Percentiles rank a stretch among this genome's conserved stretches.
These are phyloP conservation scores for Pseudois nayaur DNA, from an alignment of 2,113 vertebrate genomes.

Conservation along the genomic window DNA sequence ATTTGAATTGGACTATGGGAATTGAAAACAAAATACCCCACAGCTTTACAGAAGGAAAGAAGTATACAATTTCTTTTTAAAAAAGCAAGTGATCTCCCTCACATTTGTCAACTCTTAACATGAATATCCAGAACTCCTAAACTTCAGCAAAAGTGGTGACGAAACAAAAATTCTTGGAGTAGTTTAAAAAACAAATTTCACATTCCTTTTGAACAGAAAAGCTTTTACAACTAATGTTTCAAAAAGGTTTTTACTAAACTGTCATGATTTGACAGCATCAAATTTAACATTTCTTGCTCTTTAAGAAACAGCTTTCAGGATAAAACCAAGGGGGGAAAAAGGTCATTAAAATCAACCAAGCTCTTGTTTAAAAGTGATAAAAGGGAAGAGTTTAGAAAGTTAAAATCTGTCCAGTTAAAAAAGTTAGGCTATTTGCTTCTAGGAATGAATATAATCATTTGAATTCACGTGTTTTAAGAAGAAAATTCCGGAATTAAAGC, in stretches of 20 bases:
- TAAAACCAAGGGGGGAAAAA: conserved; percentile 38
- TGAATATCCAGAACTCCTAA: conserved; percentile 45
- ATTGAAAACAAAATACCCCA: conserved; percentile 10
- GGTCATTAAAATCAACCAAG: conserved; percentile 70
- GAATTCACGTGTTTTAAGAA: conserved; percentile 48
- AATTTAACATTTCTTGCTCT: conserved; percentile 73
- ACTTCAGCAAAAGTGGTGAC: conserved; percentile 57
- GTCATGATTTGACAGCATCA: conserved; percentile 77
- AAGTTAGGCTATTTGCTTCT: conserved; percentile 41
- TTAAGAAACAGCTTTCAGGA: conserved; percentile 72
- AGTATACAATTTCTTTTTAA: neutral
- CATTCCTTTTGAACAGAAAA: conserved; percentile 72
- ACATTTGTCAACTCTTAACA: conserved; percentile 57
- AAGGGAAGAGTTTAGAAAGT: conserved; percentile 52
- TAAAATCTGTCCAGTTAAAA: conserved; percentile 50
- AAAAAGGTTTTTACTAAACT: conserved; percentile 75
- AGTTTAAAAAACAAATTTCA: conserved; percentile 68
- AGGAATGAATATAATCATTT: conserved; percentile 62
- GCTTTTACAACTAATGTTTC: conserved; percentile 72
- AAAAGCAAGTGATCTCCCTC: neutral
- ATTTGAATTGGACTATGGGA: neutral
- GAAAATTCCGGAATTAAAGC: conserved; percentile 30
- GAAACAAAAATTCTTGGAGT: conserved; percentile 58
- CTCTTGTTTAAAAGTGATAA: conserved; percentile 75
- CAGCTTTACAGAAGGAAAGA: neutral